phyloP scores from a whole-genome alignment of 2,888 invertebrate genomes.

The Melolontha melolontha region DNA sequence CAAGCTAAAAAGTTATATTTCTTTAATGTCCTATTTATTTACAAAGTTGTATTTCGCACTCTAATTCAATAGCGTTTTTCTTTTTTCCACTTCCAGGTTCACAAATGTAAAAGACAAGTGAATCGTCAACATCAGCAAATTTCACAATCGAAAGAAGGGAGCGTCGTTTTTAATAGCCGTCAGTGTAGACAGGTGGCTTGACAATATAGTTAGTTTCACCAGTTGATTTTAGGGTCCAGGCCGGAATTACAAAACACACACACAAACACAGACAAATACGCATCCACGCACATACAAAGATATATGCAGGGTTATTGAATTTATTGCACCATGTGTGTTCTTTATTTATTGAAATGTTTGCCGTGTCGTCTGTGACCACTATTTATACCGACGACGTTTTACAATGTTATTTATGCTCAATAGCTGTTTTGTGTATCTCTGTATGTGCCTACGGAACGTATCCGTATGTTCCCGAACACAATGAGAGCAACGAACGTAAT shows the following conservation, averaged over 20 bases:
- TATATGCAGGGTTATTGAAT: conserved; percentile 54
- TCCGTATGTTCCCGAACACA: no score
- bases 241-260: conserved; percentile 55
- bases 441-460: no score
- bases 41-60: no score
- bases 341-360: conserved; percentile 51
- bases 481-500: no score
- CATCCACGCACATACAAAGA: conserved; percentile 3
- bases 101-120: no score
- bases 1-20: no score
- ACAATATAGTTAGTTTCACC: conserved; percentile 61
- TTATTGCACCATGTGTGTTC: conserved; percentile 58
- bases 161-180: conserved; percentile 15
- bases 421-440: conserved; percentile 7
- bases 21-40: no score
- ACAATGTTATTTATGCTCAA: conserved; percentile 33
- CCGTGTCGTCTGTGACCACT: conserved; percentile 36
- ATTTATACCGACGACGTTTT: conserved; percentile 36
- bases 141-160: neutral
- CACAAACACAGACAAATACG: neutral
- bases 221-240: conserved; percentile 57
- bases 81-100: no score
- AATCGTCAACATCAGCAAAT: no score
- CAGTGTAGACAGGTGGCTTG: conserved; percentile 59
- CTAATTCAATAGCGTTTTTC: no score